A percentile compares a stretch with the other conserved stretches of the same genome.
Conservation (phyloP, 2,888 invertebrate species). For the Microctonus aethiopoides region DNA sequence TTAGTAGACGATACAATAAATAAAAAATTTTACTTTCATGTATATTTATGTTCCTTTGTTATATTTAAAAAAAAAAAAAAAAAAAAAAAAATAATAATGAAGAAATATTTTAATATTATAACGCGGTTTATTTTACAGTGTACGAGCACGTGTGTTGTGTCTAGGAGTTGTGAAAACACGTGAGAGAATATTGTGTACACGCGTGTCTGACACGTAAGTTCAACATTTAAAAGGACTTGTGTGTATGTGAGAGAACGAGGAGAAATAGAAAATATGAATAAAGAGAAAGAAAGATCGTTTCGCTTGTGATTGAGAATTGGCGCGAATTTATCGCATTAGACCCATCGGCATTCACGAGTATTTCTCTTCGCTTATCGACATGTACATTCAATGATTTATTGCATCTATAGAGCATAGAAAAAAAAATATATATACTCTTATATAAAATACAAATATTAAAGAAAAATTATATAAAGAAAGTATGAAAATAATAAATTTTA, state of each 20-base stretch:
- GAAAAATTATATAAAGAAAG: slow-evolving; percentile 1
- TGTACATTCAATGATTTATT: background rate
- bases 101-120: too few species aligned
- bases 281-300: slow-evolving; percentile 16
- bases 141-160: background rate
- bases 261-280: slow-evolving; percentile 28
- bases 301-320: slow-evolving; percentile 23
- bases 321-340: slow-evolving; percentile 20
- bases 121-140: background rate
- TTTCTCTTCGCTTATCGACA: slow-evolving; percentile 24
- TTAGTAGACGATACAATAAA: too few species aligned
- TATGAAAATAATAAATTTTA: too few species aligned
- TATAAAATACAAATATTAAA: background rate
- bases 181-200: slow-evolving; percentile 30
- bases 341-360: slow-evolving; percentile 38
- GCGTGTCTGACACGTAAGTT: slow-evolving; percentile 7
- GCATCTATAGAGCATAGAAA: background rate
- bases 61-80: too few species aligned
- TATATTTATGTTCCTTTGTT: too few species aligned
- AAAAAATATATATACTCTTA: background rate
- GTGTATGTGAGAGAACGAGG: slow-evolving; percentile 37
- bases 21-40: too few species aligned
- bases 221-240: background rate
- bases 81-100: too few species aligned
- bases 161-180: slow-evolving; percentile 31